phyloP scores from a whole-genome alignment of 2,888 invertebrate genomes.

The Meloe dianella region DNA sequence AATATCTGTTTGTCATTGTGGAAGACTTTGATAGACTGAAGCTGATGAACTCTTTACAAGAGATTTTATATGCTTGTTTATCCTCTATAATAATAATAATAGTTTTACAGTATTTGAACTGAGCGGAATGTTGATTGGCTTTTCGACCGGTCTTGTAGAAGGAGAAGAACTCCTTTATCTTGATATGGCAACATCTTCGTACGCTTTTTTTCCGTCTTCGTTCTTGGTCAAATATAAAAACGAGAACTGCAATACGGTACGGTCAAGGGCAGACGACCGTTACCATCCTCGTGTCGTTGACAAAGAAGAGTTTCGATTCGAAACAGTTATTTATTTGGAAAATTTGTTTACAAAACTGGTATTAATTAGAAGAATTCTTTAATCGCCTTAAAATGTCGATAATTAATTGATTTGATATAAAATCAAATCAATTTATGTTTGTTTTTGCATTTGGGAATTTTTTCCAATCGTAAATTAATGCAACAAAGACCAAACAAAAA shows the following conservation, averaged over 20 bases:
- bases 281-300: constrained; percentile 16
- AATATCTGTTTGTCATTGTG: constrained; percentile 48
- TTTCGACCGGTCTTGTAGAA: constrained; percentile 24
- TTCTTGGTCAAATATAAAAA: constrained; percentile 5
- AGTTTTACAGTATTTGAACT: constrained; percentile 28
- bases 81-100: constrained; percentile 12
- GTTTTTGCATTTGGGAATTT: not conserved
- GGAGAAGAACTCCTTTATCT: constrained; percentile 23
- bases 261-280: constrained; percentile 32
- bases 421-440: not conserved
- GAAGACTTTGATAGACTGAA: constrained; percentile 46
- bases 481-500: not conserved
- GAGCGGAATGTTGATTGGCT: constrained; percentile 25
- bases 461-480: not conserved
- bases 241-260: constrained; percentile 28
- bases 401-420: not conserved
- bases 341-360: not conserved
- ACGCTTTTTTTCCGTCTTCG: not conserved
- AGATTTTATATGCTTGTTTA: constrained; percentile 54
- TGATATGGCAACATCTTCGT: constrained; percentile 26
- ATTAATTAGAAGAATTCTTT: not conserved
- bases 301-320: constrained; percentile 5
- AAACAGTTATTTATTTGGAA: constrained; percentile 12
- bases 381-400: not conserved
- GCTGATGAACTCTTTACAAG: constrained; percentile 54